phyloP scores from a whole-genome alignment of 2,888 invertebrate species.

The Craniophora ligustri region DNA sequence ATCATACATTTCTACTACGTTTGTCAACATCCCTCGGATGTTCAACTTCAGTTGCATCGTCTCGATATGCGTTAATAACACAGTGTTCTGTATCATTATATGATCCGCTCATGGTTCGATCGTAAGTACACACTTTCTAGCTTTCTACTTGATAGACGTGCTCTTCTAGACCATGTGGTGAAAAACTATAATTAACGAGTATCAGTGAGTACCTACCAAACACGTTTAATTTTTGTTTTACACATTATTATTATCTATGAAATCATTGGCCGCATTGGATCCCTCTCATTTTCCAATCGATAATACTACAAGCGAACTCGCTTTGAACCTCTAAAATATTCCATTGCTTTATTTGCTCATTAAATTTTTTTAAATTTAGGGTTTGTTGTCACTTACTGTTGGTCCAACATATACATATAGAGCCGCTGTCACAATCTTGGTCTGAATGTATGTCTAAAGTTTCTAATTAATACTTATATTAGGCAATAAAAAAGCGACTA shows the following conservation, averaged over 20 bases:
- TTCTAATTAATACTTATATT: neutral
- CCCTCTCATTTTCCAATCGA: neutral
- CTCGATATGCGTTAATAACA: conserved; percentile 35
- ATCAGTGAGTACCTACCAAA: conserved; percentile 1
- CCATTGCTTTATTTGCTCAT: no score
- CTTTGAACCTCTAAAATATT: neutral
- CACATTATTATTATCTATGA: conserved; percentile 3
- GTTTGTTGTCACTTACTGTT: no score
- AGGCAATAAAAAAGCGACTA: neutral
- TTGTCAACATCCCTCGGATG: conserved; percentile 35
- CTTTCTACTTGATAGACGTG: conserved; percentile 55
- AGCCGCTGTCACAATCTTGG: no score
- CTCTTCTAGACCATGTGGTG: conserved; percentile 39
- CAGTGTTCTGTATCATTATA: conserved; percentile 36
- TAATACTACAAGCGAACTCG: neutral
- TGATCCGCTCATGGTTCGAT: conserved; percentile 30
- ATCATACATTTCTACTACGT: conserved; percentile 11
- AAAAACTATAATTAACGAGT: conserved; percentile 25
- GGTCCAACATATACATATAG: no score
- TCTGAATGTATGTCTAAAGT: no score
- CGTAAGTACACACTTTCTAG: conserved; percentile 48
- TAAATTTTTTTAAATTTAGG: no score
- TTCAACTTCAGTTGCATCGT: conserved; percentile 18
- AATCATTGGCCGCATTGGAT: conserved; percentile 2
- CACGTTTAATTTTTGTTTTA: conserved; percentile 1